Conservation (phyloP, 2,113 vertebrate genomes). For the Lates calcarifer region DNA sequence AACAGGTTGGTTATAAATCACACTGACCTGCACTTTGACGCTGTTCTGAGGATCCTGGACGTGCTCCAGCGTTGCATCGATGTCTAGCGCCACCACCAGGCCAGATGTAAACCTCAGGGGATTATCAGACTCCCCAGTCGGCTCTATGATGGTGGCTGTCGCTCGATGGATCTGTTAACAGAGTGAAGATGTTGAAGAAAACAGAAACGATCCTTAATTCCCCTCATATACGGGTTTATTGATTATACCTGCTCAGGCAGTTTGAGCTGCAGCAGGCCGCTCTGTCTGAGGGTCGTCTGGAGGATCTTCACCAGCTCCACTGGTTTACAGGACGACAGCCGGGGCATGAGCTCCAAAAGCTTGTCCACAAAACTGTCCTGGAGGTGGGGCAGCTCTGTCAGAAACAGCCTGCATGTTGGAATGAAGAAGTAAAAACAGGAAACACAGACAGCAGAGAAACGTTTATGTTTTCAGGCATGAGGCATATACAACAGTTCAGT, state of each 20-base stretch:
- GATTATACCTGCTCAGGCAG: slow-evolving; percentile 91
- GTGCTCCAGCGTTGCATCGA: slow-evolving; percentile 95
- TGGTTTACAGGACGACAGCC: slow-evolving; percentile 92
- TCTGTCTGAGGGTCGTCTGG: slow-evolving; percentile 92
- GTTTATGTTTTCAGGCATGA: no score
- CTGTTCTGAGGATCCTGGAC: slow-evolving; percentile 93
- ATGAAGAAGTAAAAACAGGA: not conserved
- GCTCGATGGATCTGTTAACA: slow-evolving; percentile 89
- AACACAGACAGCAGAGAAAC: no score
- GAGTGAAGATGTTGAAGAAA: not conserved
- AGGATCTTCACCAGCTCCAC: slow-evolving; percentile 94
- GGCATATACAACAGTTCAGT: no score
- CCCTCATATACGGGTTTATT: not conserved
- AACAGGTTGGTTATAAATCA: not conserved
- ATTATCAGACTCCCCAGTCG: slow-evolving; percentile 96
- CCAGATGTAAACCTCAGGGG: slow-evolving; percentile 94
- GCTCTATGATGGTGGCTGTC: slow-evolving; percentile 94
- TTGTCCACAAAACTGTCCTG: slow-evolving; percentile 96
- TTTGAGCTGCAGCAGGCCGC: slow-evolving; percentile 90
- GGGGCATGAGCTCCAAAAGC: slow-evolving; percentile 93
- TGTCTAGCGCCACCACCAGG: slow-evolving; percentile 93
- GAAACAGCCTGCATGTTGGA: slow-evolving; percentile 86
- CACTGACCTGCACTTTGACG: slow-evolving; percentile 93
- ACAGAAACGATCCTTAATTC: no score
- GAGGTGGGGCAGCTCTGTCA: slow-evolving; percentile 91